Conservation (phyloP, 2,888 invertebrate species). For the Himalopsyche anomala region DNA sequence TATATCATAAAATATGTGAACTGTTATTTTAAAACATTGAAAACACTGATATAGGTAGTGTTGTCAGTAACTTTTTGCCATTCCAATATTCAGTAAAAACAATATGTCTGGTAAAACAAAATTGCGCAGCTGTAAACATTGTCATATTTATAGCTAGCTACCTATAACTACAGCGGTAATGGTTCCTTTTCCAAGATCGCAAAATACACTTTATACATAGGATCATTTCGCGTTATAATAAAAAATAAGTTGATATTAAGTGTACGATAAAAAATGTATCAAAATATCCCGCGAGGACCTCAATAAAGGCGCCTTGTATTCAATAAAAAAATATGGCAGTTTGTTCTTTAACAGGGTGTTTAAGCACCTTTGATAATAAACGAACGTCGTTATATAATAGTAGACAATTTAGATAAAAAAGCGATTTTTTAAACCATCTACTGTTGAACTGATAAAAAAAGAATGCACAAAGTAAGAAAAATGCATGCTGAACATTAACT, state of each 20-base stretch:
- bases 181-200: neutral
- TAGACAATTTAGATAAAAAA: too few species aligned
- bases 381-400: too few species aligned
- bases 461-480: too few species aligned
- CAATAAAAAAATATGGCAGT: constrained; percentile 7
- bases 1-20: too few species aligned
- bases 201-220: neutral
- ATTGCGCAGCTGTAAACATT: neutral
- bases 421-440: too few species aligned
- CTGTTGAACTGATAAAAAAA: too few species aligned
- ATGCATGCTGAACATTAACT: too few species aligned
- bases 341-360: neutral
- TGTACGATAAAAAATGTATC: constrained; percentile 10
- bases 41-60: neutral
- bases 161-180: neutral
- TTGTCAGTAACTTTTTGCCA: neutral
- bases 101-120: neutral
- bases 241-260: constrained; percentile 24
- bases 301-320: constrained; percentile 20
- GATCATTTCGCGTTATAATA: constrained; percentile 14
- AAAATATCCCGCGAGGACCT: constrained; percentile 14
- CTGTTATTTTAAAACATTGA: neutral
- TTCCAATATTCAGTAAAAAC: neutral
- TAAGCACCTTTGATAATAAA: neutral
- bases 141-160: neutral